These are phyloP conservation scores for Cancer borealis DNA, from an alignment of 2,888 invertebrate species.

Conservation along the genomic window DNA sequence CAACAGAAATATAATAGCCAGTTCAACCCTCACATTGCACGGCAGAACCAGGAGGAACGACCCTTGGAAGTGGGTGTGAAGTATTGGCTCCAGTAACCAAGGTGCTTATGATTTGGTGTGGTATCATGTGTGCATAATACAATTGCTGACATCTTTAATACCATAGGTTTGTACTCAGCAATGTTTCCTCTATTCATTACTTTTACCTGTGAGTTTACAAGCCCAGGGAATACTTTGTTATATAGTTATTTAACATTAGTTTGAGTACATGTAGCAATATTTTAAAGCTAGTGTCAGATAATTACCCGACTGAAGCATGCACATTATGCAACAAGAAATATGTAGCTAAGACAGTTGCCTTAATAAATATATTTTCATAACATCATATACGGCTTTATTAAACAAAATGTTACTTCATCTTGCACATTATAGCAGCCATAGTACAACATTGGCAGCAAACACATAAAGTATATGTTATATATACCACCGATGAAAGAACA, in stretches of 20 bases:
- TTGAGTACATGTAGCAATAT: neutral
- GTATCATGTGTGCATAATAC: neutral
- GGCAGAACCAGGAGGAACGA: constrained; percentile 79
- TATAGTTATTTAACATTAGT: neutral
- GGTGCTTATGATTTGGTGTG: neutral
- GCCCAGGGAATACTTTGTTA: neutral
- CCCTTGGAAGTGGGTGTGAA: constrained; percentile 65
- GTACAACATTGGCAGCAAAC: neutral
- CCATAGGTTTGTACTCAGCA: neutral
- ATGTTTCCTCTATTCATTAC: neutral
- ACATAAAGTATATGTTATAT: neutral
- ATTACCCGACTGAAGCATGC: neutral
- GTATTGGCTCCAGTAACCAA: constrained; percentile 66
- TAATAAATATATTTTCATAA: neutral
- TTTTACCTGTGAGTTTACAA: neutral
- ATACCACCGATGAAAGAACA: neutral
- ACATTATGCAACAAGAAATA: neutral
- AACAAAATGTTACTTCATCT: neutral
- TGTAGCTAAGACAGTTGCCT: neutral
- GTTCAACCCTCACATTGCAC: constrained; percentile 89
- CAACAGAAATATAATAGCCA: constrained; percentile 96
- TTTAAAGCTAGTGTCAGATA: neutral
- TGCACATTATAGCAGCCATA: neutral
- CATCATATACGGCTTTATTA: neutral
- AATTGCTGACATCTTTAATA: neutral